Evolutionary conservation across 2,113 vertebrate species (phyloP), one percentile per base, ranked within the genome.

Genomic region (Megaptera novaeangliae): DNA sequence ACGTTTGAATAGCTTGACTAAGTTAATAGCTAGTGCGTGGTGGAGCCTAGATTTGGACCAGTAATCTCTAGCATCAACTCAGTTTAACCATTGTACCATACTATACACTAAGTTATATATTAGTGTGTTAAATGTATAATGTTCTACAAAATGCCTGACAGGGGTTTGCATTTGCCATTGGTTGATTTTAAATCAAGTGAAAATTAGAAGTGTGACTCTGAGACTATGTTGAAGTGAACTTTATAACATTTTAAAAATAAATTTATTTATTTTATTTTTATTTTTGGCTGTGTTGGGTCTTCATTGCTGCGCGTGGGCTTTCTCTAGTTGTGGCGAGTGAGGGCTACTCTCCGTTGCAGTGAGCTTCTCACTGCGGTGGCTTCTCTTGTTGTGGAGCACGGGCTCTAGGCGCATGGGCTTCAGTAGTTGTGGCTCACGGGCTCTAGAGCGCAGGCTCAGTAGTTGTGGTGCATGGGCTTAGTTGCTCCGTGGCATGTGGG

Each of bases 151-250:
- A 84, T 84, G 34, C 77, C 49, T 74, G 18, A 69, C 5, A 92
- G 63, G 41, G 49, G 11, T 84, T 69, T 90, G 52, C 20, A 15
- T 69, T 84, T 85, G 20, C 39, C 49, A 52, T 25, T 46, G 49
- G 31, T 64, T 77, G 44, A 84, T 77, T 94, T 95, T 41, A 86
- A 84, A 52, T 81, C 18, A 91, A 72, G 41, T 66, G 23, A 92
- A 96, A 88, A 88, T 96, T 27, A 61, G 27, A 84, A 64, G 52
- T 84, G 55, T 92, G n/a, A 59, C 68, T 75, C 64, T 71, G 21
- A 23, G n/a, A 87, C 17, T 44, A 23, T 68, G 23, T 74, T 92
- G 86, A 17, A 92, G 69, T 78, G 27, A 72, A 88, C 61, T 72
- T 77, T 46, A 57, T 83, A 77, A 59, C 18, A 74, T 78, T 94